Evolutionary conservation across 1,140 invertebrate species (phyloP).

Genomic region (Heterodera schachtii): DNA sequence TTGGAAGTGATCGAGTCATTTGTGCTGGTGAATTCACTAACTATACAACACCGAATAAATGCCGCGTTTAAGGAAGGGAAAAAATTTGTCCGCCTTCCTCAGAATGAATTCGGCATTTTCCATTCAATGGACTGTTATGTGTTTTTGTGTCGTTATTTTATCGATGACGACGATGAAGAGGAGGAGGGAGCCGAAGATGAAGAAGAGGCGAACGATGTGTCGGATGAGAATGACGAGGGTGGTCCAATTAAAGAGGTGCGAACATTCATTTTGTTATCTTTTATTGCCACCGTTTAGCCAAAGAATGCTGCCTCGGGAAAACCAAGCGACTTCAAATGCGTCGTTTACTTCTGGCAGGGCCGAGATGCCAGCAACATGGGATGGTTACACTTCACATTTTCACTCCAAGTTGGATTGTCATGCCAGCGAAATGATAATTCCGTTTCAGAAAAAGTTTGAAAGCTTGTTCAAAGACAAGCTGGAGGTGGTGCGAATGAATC

Average conservation of each 20-base stretch:
- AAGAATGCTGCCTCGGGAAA: constrained; percentile 78
- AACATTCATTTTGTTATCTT: no score
- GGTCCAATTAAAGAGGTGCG: background rate
- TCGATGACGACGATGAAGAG: constrained; percentile 67
- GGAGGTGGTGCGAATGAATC: constrained; percentile 80
- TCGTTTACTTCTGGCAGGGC: constrained; percentile 99
- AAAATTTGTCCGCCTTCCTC: constrained; percentile 91
- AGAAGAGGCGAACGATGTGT: constrained; percentile 67
- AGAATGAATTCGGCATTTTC: constrained; percentile 90
- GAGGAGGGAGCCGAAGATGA: constrained; percentile 71
- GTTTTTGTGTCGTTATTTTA: constrained; percentile 92
- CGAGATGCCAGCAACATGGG: constrained; percentile 96
- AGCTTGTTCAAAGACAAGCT: constrained; percentile 88
- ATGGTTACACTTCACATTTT: constrained; percentile 98
- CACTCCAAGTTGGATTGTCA: constrained; percentile 66
- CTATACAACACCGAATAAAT: no score
- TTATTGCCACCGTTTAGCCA: background rate
- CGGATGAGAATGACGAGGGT: constrained; percentile 57
- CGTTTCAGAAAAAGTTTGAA: constrained; percentile 95
- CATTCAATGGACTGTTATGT: constrained; percentile 95
- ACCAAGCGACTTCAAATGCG: constrained; percentile 89
- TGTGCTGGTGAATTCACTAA: constrained; percentile 74
- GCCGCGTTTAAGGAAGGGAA: constrained; percentile 72
- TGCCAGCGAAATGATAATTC: constrained; percentile 60
- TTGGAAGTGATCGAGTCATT: constrained; percentile 95